phyloP scores from a whole-genome alignment of 2,113 vertebrate genomes.

The Antechinus flavipes region DNA sequence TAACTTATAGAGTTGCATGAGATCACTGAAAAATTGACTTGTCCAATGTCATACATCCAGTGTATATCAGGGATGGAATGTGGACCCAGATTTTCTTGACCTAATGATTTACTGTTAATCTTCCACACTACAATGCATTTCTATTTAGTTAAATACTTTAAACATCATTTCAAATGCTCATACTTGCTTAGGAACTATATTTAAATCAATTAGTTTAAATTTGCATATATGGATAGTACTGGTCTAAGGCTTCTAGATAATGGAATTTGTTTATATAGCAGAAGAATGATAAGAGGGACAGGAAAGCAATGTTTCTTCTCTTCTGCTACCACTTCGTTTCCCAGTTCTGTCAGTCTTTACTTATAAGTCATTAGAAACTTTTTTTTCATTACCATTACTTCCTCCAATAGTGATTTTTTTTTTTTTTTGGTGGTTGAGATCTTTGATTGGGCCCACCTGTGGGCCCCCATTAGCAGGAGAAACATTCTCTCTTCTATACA shows the following conservation, averaged over 20 bases:
- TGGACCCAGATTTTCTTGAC: neutral
- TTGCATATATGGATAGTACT: neutral
- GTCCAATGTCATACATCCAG: neutral
- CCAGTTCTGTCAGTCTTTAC: neutral
- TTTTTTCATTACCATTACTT: constrained; percentile 6
- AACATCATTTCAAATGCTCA: neutral
- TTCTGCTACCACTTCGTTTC: constrained; percentile 10
- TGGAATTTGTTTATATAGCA: neutral
- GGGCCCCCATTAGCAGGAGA: neutral
- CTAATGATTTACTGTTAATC: neutral
- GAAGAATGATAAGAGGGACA: constrained; percentile 5
- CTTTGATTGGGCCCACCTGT: constrained; percentile 42
- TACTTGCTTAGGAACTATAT: neutral
- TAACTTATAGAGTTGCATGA: neutral
- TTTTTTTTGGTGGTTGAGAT: constrained; percentile 9
- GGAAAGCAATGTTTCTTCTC: constrained; percentile 30
- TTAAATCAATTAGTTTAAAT: neutral
- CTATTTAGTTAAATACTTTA: neutral
- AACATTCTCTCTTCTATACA: neutral
- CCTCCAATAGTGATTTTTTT: neutral
- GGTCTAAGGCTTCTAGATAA: constrained; percentile 14
- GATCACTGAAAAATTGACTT: neutral
- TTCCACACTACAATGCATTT: neutral
- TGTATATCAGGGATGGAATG: neutral
- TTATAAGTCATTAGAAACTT: constrained; percentile 20